Conservation (phyloP, 2,113 vertebrate species). For the Nicator chloris region DNA sequence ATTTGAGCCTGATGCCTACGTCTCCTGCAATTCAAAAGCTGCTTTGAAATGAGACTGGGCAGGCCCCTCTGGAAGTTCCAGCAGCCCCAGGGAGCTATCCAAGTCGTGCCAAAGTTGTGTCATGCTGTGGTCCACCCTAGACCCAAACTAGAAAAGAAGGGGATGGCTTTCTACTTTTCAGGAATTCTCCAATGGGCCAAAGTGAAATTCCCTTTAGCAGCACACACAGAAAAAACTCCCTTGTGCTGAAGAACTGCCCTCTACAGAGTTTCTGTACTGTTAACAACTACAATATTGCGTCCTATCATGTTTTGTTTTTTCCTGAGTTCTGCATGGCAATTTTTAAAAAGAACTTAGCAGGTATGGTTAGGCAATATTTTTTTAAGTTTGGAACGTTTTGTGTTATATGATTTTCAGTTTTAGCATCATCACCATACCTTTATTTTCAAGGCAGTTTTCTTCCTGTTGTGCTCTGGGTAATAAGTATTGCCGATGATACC, state of each 20-base stretch:
- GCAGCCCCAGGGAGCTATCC: not conserved
- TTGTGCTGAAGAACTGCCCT: not conserved
- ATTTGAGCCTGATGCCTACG: not conserved
- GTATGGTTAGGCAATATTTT: not conserved
- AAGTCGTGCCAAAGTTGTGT: not conserved
- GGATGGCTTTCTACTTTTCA: not conserved
- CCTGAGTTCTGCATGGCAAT: not conserved
- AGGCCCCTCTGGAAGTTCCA: not conserved
- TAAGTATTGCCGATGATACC: not conserved
- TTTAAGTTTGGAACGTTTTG: not conserved
- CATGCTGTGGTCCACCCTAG: not conserved
- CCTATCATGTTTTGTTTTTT: not conserved
- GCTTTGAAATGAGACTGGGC: not conserved
- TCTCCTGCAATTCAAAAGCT: conserved; percentile 9
- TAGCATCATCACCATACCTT: not conserved
- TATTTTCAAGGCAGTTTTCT: not conserved
- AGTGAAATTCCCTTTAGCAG: not conserved
- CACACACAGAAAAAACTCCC: not conserved
- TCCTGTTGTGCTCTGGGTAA: not conserved
- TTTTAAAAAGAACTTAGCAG: not conserved
- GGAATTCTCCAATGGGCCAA: not conserved
- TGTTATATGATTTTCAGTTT: not conserved
- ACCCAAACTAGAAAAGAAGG: not conserved
- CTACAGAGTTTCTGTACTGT: not conserved
- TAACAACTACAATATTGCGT: not conserved